Percentiles rank a stretch among this genome's conserved stretches.
These are phyloP conservation scores for Zaprionus vittiger DNA, from an alignment of 1,140 invertebrate species.

Conservation along the genomic window DNA sequence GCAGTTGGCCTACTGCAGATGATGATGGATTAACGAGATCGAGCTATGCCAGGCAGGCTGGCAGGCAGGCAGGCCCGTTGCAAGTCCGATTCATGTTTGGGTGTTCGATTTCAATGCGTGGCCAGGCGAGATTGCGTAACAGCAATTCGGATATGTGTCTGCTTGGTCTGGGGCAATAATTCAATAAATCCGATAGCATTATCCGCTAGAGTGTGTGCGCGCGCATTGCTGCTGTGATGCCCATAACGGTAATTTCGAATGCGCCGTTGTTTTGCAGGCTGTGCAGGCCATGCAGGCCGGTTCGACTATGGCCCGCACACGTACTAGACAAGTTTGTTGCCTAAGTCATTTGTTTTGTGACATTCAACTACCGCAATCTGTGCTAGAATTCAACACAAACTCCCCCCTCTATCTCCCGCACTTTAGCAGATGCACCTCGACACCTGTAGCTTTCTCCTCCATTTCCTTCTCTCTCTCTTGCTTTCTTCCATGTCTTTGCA, in stretches of 20 bases:
- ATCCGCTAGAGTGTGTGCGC: background rate
- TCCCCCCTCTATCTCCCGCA: background rate
- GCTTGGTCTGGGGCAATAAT: slow-evolving; percentile 12
- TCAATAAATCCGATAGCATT: slow-evolving; percentile 36
- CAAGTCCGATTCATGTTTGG: slow-evolving; percentile 15
- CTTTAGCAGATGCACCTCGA: background rate
- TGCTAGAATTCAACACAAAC: slow-evolving; percentile 46
- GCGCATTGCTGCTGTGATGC: background rate
- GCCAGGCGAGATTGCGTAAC: slow-evolving; percentile 27
- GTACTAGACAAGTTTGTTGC: slow-evolving; percentile 42
- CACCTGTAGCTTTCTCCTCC: background rate
- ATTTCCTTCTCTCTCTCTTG: background rate
- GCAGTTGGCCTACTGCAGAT: slow-evolving; percentile 12
- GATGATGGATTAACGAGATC: slow-evolving; percentile 18
- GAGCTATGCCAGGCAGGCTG: background rate
- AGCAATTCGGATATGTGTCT: slow-evolving; percentile 17
- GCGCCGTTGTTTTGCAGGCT: slow-evolving; percentile 22
- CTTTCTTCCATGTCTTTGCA: slow-evolving; percentile 18
- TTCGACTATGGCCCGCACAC: slow-evolving; percentile 22
- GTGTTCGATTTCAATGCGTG: slow-evolving; percentile 18
- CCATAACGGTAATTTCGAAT: slow-evolving; percentile 41
- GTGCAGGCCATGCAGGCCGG: background rate
- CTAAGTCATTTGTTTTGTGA: slow-evolving; percentile 55
- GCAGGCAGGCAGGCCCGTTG: background rate
- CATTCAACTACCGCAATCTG: slow-evolving; percentile 52